Percentiles rank a stretch among this genome's conserved stretches.
phyloP scores from a whole-genome alignment of 2,797 vertebrate species.

The Serranus cabrilla region DNA sequence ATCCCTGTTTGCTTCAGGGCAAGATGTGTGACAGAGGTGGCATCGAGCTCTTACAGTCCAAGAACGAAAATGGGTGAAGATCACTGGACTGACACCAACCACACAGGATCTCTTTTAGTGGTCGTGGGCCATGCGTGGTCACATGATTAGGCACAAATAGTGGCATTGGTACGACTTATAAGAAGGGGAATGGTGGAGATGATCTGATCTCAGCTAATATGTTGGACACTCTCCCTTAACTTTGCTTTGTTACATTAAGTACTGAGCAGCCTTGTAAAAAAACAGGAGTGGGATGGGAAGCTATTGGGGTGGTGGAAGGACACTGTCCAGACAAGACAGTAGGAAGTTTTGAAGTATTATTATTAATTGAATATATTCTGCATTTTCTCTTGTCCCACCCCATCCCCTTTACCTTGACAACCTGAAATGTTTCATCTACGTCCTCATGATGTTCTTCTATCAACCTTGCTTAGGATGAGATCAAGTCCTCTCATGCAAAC shows the following conservation, averaged over 20 bases:
- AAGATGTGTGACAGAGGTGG: conserved; percentile 99
- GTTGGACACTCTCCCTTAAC: conserved; percentile 76
- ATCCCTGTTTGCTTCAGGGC: conserved; percentile 99
- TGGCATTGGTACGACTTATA: conserved; percentile 91
- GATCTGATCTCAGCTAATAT: conserved; percentile 80
- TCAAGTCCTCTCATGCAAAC: conserved; percentile 99
- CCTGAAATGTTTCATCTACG: conserved; percentile 98
- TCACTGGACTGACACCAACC: conserved; percentile 97
- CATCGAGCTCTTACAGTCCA: conserved; percentile 99
- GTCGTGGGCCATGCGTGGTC: conserved; percentile 93
- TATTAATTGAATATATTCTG: conserved; percentile 87
- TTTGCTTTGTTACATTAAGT: conserved; percentile 80
- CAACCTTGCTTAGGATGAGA: conserved; percentile 99
- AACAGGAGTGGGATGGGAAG: conserved; percentile 69
- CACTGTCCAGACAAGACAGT: conserved; percentile 78
- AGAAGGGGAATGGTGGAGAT: conserved; percentile 87
- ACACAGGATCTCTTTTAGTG: conserved; percentile 98
- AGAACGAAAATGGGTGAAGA: conserved; percentile 99
- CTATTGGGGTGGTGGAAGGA: conserved; percentile 80
- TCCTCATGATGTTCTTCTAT: conserved; percentile 99
- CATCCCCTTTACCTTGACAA: conserved; percentile 91
- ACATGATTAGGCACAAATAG: conserved; percentile 96
- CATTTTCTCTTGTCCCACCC: conserved; percentile 92
- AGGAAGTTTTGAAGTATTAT: conserved; percentile 78
- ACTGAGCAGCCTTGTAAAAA: conserved; percentile 73